phyloP scores from a whole-genome alignment of 2,797 vertebrate species.

The Eutrigla gurnardus region DNA sequence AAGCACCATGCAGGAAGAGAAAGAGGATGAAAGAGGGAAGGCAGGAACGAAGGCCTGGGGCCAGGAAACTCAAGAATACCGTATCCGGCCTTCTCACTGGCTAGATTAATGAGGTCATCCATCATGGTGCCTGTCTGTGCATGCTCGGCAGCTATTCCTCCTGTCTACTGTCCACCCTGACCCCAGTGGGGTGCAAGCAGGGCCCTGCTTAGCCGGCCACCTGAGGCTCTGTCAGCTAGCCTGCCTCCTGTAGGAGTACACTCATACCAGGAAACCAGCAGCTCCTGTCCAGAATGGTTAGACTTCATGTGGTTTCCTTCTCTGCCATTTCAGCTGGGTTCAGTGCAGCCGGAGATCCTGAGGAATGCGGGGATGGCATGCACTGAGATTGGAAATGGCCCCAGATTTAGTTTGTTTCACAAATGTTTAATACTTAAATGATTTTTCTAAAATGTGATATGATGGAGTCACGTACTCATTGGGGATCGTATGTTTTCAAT shows the following conservation, averaged over 20 bases:
- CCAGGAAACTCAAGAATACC: slow-evolving; percentile 71
- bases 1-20: slow-evolving; percentile 26
- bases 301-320: slow-evolving; percentile 69
- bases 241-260: slow-evolving; percentile 55
- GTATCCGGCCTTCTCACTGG: slow-evolving; percentile 50
- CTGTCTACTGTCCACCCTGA: slow-evolving; percentile 36
- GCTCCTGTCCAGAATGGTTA: slow-evolving; percentile 68
- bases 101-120: slow-evolving; percentile 72
- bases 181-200: slow-evolving; percentile 9
- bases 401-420: slow-evolving; percentile 19
- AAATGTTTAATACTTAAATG: slow-evolving; percentile 32
- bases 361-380: slow-evolving; percentile 72
- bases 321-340: slow-evolving; percentile 63
- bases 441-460: slow-evolving; percentile 7
- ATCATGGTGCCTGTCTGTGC: slow-evolving; percentile 43
- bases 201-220: slow-evolving; percentile 21
- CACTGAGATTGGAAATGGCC: slow-evolving; percentile 49
- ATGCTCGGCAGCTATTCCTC: slow-evolving; percentile 22
- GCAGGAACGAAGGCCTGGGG: slow-evolving; percentile 27
- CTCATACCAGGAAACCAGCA: slow-evolving; percentile 67
- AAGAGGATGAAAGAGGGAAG: slow-evolving; percentile 31
- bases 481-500: not conserved
- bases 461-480: not conserved
- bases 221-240: slow-evolving; percentile 41
- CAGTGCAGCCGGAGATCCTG: slow-evolving; percentile 55